Conservation (phyloP, 2,797 vertebrate species). For the Ctenopoma kingsleyae region DNA sequence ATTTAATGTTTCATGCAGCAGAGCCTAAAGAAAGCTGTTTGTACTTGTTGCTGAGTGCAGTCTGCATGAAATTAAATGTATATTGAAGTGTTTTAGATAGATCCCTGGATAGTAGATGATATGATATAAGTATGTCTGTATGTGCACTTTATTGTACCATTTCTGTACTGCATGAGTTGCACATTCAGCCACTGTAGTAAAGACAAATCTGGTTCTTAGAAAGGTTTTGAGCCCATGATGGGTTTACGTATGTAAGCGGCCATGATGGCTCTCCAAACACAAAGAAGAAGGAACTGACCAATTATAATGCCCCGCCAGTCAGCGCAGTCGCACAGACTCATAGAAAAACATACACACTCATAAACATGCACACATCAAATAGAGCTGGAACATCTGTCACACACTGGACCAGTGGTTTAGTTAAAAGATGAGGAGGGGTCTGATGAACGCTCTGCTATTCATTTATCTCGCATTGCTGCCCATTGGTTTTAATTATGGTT, state of each 20-base stretch:
- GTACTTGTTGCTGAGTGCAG: slow-evolving; percentile 2
- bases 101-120: slow-evolving; percentile 40
- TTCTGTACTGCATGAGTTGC: background rate
- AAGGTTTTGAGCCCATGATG: slow-evolving; percentile 12
- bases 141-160: slow-evolving; percentile 4
- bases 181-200: slow-evolving; percentile 6
- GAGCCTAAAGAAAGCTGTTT: slow-evolving; percentile 24
- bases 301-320: slow-evolving; percentile 77
- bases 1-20: slow-evolving; percentile 34
- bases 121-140: slow-evolving; percentile 1
- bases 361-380: slow-evolving; percentile 74
- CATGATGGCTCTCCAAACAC: slow-evolving; percentile 33
- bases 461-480: slow-evolving; percentile 93
- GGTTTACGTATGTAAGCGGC: slow-evolving; percentile 28
- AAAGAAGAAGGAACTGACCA: slow-evolving; percentile 59
- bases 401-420: slow-evolving; percentile 93
- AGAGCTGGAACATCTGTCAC: slow-evolving; percentile 94
- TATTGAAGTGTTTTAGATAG: slow-evolving; percentile 46
- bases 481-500: slow-evolving; percentile 97
- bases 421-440: slow-evolving; percentile 74
- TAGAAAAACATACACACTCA: slow-evolving; percentile 57
- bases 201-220: slow-evolving; percentile 22
- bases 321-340: slow-evolving; percentile 68
- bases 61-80: slow-evolving; percentile 26
- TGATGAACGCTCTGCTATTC: slow-evolving; percentile 86